Evolutionary conservation across 2,797 vertebrate genomes (phyloP), one percentile per base, ranked within the genome.

Genomic region (Neosilurus mollespiculum): DNA sequence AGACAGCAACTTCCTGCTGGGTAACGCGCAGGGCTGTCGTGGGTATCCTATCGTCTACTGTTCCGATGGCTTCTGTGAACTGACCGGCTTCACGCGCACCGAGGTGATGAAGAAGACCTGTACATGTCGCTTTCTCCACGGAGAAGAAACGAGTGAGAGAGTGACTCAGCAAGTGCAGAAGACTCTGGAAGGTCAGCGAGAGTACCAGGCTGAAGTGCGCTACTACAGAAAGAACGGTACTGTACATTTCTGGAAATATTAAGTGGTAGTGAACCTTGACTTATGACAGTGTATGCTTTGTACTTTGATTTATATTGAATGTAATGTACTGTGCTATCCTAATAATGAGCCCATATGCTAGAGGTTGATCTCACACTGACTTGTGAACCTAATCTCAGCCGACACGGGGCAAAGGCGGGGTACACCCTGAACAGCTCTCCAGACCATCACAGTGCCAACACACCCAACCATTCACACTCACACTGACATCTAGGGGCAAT

Each of bases 1-100:
- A 99, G 97, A 99, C 92, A 97, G 97, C 92, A 99, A 99, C 93
- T 99, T 99, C 90, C 93, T 99, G 54, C 94, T 99, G 92, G 97
- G 96, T 71, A 99, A 97, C 0, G 96, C 96, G 0, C 96, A 97
- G 92, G 95, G 96, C 73, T 94, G 92, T 56, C 93, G 93, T 0
- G 96, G 97, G 62, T 97, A 96, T 92, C 97, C 96, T 83, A 96
- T 98, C 0, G 97, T 99, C 53, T 99, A 98, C 93, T 99, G 97
- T 91, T 99, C 97, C 0, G 97, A 99, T 2, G 97, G 98, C 49
- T 99, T 99, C 89, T 99, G 97, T 0, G 97, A 98, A 87, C 95
- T 98, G 90, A 98, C 97, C 0, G 96, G 97, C 85, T 98, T 96
- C 4, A 90, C 92, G 51, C 95, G 97, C 82, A 97, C 95, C 0